Percentiles rank a stretch among this genome's conserved stretches.
Evolutionary conservation across 2,113 vertebrate genomes (phyloP).

Genomic region (Cnemophilus loriae): DNA sequence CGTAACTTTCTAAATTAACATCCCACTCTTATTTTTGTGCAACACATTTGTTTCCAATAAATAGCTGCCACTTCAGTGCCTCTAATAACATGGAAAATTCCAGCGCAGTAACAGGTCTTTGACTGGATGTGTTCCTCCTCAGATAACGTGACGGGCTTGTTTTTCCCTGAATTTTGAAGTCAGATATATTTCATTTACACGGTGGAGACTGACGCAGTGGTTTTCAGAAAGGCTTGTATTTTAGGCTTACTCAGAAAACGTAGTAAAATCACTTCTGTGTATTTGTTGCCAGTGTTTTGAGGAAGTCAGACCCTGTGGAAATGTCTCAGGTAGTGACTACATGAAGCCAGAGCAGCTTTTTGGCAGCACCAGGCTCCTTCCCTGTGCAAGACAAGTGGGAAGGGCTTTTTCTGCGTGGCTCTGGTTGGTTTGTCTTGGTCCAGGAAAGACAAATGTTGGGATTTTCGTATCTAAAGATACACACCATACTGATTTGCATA

Average conservation of each 20-base stretch:
- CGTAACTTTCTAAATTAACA: neutral
- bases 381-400: neutral
- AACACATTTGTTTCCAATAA: neutral
- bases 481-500: accelerated
- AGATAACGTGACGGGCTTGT: neutral
- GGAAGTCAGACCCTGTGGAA: neutral
- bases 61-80: neutral
- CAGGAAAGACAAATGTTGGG: neutral
- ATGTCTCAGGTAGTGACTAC: accelerated
- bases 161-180: neutral
- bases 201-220: accelerated
- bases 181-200: neutral
- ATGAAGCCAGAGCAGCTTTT: neutral
- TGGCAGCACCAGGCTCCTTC: accelerated
- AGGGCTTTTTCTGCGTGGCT: neutral
- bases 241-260: neutral
- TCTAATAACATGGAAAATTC: neutral
- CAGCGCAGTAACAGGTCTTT: neutral
- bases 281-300: accelerated
- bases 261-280: accelerated
- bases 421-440: neutral
- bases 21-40: neutral
- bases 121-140: neutral
- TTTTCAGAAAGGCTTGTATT: neutral
- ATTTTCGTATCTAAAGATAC: accelerated